Base-by-base conservation (phyloP, 1,140 invertebrate genomes). In the Papilio aristodemus region DNA sequence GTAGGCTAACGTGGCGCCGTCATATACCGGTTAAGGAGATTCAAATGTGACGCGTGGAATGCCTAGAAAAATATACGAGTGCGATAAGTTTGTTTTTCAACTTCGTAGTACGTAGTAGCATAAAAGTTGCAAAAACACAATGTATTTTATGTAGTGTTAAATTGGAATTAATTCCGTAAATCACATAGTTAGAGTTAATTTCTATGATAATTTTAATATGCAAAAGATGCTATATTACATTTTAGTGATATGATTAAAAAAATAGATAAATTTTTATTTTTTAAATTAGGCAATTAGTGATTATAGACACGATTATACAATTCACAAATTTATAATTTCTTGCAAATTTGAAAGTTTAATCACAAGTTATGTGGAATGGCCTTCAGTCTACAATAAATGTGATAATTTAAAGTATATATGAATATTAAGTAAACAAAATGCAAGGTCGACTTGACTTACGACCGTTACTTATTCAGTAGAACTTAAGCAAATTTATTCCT, bases 1-100 rank as follows among this genome's bases (percentile, higher is more conserved):
- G 59, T 17, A 73, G 8, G 77, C 82, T 76, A 83, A 82, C 79
- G 81, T 76, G 81, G 78, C 67, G 41, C 57, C 70, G 71, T 74
- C 75, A 79, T 78, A 77, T 71, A 74, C 46, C 67, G 57, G 69
- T 74, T 68, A 70, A 72, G 70, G 67, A 67, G 58, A 70, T 75
- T 73, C 68, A 79, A 74, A 67, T 67, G 66, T 63, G 62, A 70
- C 70, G 70, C 67, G 59, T 73, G 68, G 62, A 59, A 36, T 59
- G 57, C 25, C 57, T 59, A 27, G 25, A 59, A 59, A 27, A 36
- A 36, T 36, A 27, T 14, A 32, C 13, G 57, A 27, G 57, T 36
- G 54, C 54, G 54, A 36, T 36, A 19, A 25, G 11, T 59, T 59
- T 17, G 27, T 36, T 32, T 59, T 27, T 17, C n/a, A 9, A 27